These are phyloP conservation scores for Umimayanthus kanabou DNA, from an alignment of 92 coral and sea anemone species.

Conservation along the genomic window DNA sequence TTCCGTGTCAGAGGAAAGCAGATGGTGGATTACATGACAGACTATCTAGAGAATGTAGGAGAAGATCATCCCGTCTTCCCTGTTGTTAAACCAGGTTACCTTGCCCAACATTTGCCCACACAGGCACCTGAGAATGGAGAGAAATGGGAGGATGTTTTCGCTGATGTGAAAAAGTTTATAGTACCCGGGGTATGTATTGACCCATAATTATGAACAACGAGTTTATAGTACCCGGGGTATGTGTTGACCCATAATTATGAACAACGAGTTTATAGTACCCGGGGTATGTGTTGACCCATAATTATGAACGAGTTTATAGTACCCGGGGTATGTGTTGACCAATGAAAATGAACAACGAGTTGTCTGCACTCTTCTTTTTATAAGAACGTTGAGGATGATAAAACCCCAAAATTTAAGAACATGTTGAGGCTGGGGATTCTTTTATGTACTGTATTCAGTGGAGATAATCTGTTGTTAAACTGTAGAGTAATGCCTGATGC, in stretches of 20 bases:
- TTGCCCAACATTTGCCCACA: background rate
- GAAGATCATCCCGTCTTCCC: background rate
- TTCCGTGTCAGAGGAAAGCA: background rate
- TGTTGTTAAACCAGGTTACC: background rate
- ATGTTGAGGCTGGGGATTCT: no score
- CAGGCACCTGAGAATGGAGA: background rate
- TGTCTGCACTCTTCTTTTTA: no score
- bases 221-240: background rate
- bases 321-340: no score
- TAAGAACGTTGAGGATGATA: no score
- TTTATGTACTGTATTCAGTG: no score
- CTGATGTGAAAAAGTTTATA: background rate
- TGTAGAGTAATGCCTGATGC: no score
- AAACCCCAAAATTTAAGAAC: no score
- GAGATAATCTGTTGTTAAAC: no score
- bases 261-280: no score
- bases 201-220: background rate
- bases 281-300: no score
- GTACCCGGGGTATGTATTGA: constrained; percentile 4
- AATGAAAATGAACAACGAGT: background rate
- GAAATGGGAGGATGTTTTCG: background rate
- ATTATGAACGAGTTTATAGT: no score
- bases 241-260: no score
- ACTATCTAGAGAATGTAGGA: background rate
- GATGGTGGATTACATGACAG: background rate